Evolutionary conservation across 2,113 vertebrate species (phyloP).

Genomic region (Gallinago jamesoni): DNA sequence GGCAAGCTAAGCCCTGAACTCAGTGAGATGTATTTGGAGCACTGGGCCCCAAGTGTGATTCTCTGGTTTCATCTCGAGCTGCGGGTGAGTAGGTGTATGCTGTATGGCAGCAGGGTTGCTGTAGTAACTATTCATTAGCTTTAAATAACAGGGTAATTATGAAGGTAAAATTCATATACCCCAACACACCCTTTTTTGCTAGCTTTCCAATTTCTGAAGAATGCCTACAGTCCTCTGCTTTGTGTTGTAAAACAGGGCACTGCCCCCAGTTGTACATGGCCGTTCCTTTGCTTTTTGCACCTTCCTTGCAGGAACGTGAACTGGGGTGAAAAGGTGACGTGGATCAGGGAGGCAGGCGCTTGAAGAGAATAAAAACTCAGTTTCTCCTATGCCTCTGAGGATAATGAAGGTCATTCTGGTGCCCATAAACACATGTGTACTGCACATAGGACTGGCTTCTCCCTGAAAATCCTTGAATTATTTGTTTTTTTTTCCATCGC

Average conservation of each 20-base stretch:
- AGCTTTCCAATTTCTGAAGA: constrained; percentile 54
- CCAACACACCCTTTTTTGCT: constrained; percentile 61
- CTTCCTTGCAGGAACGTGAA: neutral
- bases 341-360: neutral
- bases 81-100: neutral
- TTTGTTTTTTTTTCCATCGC: neutral
- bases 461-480: neutral
- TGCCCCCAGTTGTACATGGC: neutral
- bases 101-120: constrained; percentile 26
- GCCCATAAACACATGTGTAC: neutral
- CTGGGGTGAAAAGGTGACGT: constrained; percentile 56
- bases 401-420: neutral
- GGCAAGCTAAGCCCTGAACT: neutral
- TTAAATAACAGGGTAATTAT: constrained; percentile 70
- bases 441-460: neutral
- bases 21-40: neutral
- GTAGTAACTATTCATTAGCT: constrained; percentile 71
- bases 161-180: constrained; percentile 58
- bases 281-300: constrained; percentile 12
- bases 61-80: constrained; percentile 11
- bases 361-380: neutral
- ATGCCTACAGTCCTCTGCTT: constrained; percentile 50
- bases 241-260: constrained; percentile 47
- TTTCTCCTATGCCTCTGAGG: constrained; percentile 3
- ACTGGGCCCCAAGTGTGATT: neutral